These are phyloP conservation scores for Rhopilema esculentum DNA, from an alignment of 30 jellyfish, hydroid and myxozoan species.

Conservation along the genomic window DNA sequence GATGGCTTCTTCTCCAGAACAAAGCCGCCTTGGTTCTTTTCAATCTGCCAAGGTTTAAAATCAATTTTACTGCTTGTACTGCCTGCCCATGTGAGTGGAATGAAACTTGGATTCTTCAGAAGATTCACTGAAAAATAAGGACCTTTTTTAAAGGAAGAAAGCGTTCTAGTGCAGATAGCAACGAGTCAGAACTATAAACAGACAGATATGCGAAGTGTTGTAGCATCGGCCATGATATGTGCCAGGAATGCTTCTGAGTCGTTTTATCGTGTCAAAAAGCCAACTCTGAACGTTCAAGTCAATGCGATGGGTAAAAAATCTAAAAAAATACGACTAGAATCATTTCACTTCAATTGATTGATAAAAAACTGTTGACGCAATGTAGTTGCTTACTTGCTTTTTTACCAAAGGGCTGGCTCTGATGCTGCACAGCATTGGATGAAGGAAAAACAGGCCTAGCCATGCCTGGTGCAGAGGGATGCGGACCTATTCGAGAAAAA, in stretches of 20 bases:
- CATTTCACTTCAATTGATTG: too few species aligned
- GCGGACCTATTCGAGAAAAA: not conserved
- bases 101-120: slow-evolving; percentile 58
- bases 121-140: slow-evolving; percentile 32
- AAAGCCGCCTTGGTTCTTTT: slow-evolving; percentile 39
- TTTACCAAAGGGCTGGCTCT: not conserved
- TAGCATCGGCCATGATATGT: too few species aligned
- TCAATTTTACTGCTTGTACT: slow-evolving; percentile 9
- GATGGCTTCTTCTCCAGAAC: slow-evolving; percentile 48
- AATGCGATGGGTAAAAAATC: too few species aligned
- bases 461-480: not conserved
- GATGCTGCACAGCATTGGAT: not conserved
- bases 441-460: not conserved
- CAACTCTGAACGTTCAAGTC: too few species aligned
- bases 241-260: too few species aligned
- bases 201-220: not conserved
- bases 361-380: too few species aligned
- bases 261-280: too few species aligned
- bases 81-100: slow-evolving; percentile 33
- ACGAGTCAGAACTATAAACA: not conserved
- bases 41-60: slow-evolving; percentile 40
- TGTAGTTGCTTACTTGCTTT: not conserved
- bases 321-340: not conserved
- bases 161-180: too few species aligned
- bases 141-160: too few species aligned